These are phyloP conservation scores for Tokudaia muenninki DNA, from an alignment of 2,797 vertebrate genomes.

Conservation along the genomic window DNA sequence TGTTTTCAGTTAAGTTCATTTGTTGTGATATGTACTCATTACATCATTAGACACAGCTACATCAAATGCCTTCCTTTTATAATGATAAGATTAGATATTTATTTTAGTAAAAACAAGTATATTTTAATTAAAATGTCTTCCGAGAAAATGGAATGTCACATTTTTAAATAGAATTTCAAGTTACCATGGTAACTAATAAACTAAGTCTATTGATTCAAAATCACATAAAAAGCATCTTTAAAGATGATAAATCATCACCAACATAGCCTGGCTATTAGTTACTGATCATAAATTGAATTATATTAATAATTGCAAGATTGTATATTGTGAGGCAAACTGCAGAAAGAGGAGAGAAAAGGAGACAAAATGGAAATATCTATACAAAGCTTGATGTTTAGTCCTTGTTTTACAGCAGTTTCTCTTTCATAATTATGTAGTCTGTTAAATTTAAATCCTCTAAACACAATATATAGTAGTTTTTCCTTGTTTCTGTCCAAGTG, in stretches of 20 bases:
- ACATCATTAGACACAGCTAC: not conserved
- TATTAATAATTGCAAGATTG: not conserved
- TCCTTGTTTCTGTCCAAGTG: not conserved
- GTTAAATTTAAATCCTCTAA: conserved; percentile 75
- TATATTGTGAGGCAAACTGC: not conserved
- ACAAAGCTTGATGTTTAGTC: not conserved
- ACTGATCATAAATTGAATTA: conserved; percentile 51
- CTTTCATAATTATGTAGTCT: conserved; percentile 50
- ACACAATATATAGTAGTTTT: conserved; percentile 61
- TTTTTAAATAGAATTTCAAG: conserved; percentile 70
- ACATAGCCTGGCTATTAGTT: conserved; percentile 5
- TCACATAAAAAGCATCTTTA: conserved; percentile 56
- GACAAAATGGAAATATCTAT: conserved; percentile 31
- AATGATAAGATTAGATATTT: conserved; percentile 62
- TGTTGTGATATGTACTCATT: not conserved
- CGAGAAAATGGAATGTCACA: conserved; percentile 60
- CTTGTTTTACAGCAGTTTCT: conserved; percentile 52
- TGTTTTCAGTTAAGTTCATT: conserved; percentile 41
- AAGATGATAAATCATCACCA: conserved; percentile 69
- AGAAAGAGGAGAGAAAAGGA: not conserved
- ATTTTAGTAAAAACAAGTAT: conserved; percentile 77
- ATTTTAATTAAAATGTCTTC: conserved; percentile 61
- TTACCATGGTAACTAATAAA: conserved; percentile 77
- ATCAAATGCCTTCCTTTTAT: conserved; percentile 43
- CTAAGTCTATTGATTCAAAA: conserved; percentile 61